Conservation (phyloP, 2,888 invertebrate genomes). For the Petrolisthes cinctipes region DNA sequence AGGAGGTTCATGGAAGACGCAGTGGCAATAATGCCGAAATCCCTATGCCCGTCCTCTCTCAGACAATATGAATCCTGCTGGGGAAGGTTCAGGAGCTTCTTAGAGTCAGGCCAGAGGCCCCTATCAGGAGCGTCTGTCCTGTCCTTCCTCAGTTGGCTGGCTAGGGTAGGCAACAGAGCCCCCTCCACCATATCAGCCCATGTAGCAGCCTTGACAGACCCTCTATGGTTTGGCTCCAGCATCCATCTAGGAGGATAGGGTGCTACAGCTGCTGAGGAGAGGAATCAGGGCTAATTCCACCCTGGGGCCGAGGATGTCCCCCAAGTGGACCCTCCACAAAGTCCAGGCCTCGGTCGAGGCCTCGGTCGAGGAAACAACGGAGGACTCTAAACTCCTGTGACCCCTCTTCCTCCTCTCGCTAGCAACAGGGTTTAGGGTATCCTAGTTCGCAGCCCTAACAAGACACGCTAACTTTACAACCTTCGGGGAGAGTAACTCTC, state of each 20-base stretch:
- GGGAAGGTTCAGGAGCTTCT: background rate
- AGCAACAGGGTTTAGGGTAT: background rate
- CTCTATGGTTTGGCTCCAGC: background rate
- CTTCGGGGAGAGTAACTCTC: too few relatives aligned
- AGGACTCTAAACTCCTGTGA: too few relatives aligned
- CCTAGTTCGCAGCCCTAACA: too few relatives aligned
- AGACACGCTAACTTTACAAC: too few relatives aligned
- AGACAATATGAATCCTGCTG: too few relatives aligned
- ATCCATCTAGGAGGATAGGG: background rate
- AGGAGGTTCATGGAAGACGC: background rate
- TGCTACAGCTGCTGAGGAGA: background rate
- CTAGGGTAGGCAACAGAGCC: slow-evolving; percentile 2
- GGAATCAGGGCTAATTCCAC: background rate
- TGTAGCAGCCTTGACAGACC: background rate
- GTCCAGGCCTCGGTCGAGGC: too few relatives aligned
- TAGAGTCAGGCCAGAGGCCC: background rate
- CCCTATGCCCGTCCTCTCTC: background rate
- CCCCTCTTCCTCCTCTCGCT: background rate
- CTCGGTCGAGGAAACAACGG: too few relatives aligned
- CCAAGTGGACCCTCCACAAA: slow-evolving; percentile 1
- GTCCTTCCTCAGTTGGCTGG: background rate
- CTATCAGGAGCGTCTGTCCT: background rate
- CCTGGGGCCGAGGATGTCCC: background rate
- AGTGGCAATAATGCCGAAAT: background rate
- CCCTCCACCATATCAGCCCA: too few relatives aligned